Conservation (phyloP, 2,888 invertebrate species). For the Esperia sulphurella region DNA sequence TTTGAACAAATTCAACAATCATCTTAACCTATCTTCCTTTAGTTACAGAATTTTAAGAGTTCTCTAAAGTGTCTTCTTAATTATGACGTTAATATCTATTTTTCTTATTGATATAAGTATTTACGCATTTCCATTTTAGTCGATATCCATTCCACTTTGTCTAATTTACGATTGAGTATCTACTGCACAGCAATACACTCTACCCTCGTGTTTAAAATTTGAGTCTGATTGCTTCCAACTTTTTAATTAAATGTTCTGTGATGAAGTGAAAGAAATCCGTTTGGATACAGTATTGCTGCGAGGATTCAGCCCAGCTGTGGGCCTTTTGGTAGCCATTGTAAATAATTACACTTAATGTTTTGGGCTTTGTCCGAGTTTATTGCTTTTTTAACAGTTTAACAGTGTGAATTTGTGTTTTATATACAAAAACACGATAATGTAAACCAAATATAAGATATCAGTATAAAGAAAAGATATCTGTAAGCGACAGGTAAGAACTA, state of each 20-base stretch:
- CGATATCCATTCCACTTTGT: background rate
- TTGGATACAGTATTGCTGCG: background rate
- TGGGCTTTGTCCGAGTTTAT: background rate
- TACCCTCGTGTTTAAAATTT: slow-evolving; percentile 14
- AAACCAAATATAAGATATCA: too few relatives aligned
- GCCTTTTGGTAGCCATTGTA: background rate
- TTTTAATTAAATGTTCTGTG: slow-evolving; percentile 42
- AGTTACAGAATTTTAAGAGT: too few relatives aligned
- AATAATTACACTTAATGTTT: background rate
- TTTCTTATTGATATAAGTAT: background rate
- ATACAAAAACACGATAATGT: too few relatives aligned
- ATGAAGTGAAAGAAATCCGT: slow-evolving; percentile 13
- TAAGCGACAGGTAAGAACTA: too few relatives aligned
- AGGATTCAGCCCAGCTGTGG: background rate
- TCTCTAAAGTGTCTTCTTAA: too few relatives aligned
- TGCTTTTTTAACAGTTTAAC: background rate
- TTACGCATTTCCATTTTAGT: background rate
- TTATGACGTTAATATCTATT: too few relatives aligned
- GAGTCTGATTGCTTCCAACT: slow-evolving; percentile 41
- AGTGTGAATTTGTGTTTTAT: too few relatives aligned
- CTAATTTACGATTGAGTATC: background rate
- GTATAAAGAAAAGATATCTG: too few relatives aligned
- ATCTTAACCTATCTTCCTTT: too few relatives aligned
- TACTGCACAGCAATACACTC: background rate
- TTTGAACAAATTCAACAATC: too few relatives aligned